Percentiles rank a stretch among this genome's conserved stretches.
Evolutionary conservation across 2,888 invertebrate genomes (phyloP).

Genomic region (Myathropa florea): DNA sequence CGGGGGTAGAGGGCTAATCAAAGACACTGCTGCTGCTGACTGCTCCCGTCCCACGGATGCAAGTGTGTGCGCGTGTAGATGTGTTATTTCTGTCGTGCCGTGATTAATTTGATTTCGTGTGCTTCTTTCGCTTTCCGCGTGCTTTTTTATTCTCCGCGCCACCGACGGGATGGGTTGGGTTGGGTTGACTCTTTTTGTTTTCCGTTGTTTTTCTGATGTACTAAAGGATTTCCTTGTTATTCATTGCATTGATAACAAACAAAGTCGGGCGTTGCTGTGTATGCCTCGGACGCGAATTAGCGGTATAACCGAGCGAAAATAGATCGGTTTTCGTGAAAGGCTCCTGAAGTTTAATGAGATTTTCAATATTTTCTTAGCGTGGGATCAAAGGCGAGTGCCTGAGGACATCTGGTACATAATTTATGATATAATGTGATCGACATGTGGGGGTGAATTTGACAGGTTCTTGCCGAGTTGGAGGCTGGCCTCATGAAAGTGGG

Average conservation of each 20-base stretch:
- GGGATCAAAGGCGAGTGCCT: slow-evolving; percentile 23
- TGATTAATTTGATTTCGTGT: slow-evolving; percentile 36
- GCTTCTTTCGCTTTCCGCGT: slow-evolving; percentile 8
- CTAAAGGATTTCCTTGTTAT: slow-evolving; percentile 58
- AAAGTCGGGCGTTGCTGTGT: slow-evolving; percentile 27
- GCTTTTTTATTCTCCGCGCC: background rate
- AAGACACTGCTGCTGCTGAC: background rate
- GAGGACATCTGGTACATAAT: slow-evolving; percentile 1
- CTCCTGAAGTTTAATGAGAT: slow-evolving; percentile 3
- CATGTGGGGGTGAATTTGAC: background rate
- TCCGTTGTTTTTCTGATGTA: slow-evolving; percentile 13
- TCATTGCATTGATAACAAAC: slow-evolving; percentile 54
- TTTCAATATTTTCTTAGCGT: slow-evolving; percentile 30
- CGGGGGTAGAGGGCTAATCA: slow-evolving; percentile 20
- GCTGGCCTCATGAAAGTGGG: too few relatives aligned
- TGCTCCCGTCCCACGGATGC: background rate
- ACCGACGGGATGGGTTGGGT: background rate
- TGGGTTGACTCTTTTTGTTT: slow-evolving; percentile 20
- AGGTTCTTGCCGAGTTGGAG: too few relatives aligned
- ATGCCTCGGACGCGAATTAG: slow-evolving; percentile 18
- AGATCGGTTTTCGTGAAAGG: background rate
- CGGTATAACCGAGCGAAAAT: slow-evolving; percentile 31
- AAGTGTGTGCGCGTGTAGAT: background rate
- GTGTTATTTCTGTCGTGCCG: slow-evolving; percentile 19
- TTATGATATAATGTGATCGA: background rate